A percentile compares a stretch with the other conserved stretches of the same genome.
Conservation (phyloP, 2,113 vertebrate species). For the Progne subis region DNA sequence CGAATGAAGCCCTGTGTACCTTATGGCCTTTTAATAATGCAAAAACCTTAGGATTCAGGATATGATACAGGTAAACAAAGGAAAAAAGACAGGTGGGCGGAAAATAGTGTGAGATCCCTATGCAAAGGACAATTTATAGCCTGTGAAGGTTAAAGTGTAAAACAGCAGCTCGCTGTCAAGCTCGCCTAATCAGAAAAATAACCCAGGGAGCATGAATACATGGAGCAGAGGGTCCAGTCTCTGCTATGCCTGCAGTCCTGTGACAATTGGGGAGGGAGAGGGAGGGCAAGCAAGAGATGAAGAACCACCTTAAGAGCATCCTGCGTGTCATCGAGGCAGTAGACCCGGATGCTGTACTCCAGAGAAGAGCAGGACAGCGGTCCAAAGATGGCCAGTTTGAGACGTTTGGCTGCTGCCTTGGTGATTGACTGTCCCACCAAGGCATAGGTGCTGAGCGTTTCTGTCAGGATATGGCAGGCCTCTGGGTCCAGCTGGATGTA, state of each 20-base stretch:
- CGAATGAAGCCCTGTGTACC: constrained; percentile 59
- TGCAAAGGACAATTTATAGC: background rate
- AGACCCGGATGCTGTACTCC: constrained; percentile 92
- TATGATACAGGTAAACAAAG: constrained; percentile 68
- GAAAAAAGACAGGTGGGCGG: background rate
- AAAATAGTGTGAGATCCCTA: background rate
- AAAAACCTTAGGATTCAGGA: constrained; percentile 65
- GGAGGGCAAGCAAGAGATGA: background rate
- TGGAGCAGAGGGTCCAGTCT: background rate
- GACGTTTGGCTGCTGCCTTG: constrained; percentile 89
- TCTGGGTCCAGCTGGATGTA: constrained; percentile 91
- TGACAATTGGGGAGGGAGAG: background rate
- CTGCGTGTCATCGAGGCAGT: constrained; percentile 92
- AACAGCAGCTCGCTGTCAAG: constrained; percentile 49
- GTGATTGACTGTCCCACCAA: constrained; percentile 88
- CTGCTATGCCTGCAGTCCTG: background rate
- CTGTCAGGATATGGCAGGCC: constrained; percentile 92
- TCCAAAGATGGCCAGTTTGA: constrained; percentile 91
- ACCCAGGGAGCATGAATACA: background rate
- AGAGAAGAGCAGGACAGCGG: constrained; percentile 86
- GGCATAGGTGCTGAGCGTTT: constrained; percentile 89
- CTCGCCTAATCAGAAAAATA: constrained; percentile 23
- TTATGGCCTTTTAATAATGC: constrained; percentile 70
- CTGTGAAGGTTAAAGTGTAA: background rate
- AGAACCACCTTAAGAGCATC: constrained; percentile 89